Evolutionary conservation across 2,888 invertebrate species (phyloP).

Genomic region (Meta bourneti): DNA sequence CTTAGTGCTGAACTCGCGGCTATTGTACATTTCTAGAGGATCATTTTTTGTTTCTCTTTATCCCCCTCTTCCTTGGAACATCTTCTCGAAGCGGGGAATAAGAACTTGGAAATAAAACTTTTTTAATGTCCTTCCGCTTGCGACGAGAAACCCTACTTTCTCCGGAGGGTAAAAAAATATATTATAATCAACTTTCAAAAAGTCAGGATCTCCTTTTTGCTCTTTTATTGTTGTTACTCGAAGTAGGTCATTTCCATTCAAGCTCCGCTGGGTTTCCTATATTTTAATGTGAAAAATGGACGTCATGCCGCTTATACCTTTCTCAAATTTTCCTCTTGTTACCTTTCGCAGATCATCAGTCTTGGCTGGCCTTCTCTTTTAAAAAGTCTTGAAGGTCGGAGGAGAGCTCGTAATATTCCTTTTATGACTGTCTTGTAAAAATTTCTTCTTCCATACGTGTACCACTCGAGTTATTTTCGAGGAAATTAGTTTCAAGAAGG

Average conservation of each 20-base stretch:
- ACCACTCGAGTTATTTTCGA: neutral
- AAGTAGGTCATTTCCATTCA: slow-evolving; percentile 54
- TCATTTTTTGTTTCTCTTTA: slow-evolving; percentile 3
- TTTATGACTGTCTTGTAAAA: neutral
- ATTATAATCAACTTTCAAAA: slow-evolving; percentile 54
- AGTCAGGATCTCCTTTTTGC: slow-evolving; percentile 3
- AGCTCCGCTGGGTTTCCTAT: slow-evolving; percentile 33
- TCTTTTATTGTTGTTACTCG: slow-evolving; percentile 19
- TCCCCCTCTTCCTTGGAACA: neutral
- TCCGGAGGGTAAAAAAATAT: slow-evolving; percentile 17
- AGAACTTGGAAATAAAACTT: slow-evolving; percentile 59
- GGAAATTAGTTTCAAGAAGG: neutral
- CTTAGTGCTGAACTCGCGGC: slow-evolving; percentile 42
- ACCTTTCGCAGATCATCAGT: slow-evolving; percentile 48
- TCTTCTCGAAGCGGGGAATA: slow-evolving; percentile 4
- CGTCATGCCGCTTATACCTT: slow-evolving; percentile 27
- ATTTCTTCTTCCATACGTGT: neutral
- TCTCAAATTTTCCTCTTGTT: slow-evolving; percentile 38
- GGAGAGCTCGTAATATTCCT: slow-evolving; percentile 5
- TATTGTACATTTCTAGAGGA: slow-evolving; percentile 27
- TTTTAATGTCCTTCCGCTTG: slow-evolving; percentile 54
- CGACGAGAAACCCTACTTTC: slow-evolving; percentile 38
- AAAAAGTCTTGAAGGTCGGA: slow-evolving; percentile 22
- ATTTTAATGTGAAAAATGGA: slow-evolving; percentile 57
- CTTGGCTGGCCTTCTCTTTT: slow-evolving; percentile 13